Percentiles rank a stretch among this genome's conserved stretches.
Evolutionary conservation across 2,888 invertebrate genomes (phyloP).

Genomic region (Trissonchulus sp.): DNA sequence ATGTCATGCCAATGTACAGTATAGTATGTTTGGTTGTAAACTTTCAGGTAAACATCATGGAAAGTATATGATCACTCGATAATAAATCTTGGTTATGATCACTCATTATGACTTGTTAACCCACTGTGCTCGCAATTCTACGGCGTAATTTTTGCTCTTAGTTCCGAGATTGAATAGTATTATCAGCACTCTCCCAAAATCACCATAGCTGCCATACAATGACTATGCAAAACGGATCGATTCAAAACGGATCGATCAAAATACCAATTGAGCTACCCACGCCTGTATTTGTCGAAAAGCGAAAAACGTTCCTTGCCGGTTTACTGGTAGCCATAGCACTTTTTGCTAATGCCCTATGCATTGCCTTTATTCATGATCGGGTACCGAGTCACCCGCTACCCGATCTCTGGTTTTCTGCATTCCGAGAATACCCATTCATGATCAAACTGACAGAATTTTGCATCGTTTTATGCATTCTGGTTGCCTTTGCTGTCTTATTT

Average conservation of each 20-base stretch:
- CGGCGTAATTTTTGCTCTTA: too few species aligned
- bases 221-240: not conserved
- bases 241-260: not conserved
- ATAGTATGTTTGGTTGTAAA: too few species aligned
- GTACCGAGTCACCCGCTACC: conserved; percentile 46
- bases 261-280: not conserved
- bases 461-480: not conserved
- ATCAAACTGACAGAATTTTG: conserved; percentile 9
- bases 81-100: too few species aligned
- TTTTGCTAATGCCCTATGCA: conserved; percentile 41
- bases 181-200: too few species aligned
- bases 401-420: conserved; percentile 43
- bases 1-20: too few species aligned
- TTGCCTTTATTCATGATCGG: conserved; percentile 48
- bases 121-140: too few species aligned
- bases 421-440: conserved; percentile 9
- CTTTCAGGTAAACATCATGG: too few species aligned
- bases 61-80: too few species aligned
- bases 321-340: not conserved
- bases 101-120: too few species aligned
- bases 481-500: not conserved
- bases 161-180: too few species aligned
- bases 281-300: too few species aligned
- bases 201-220: too few species aligned
- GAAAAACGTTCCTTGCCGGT: conserved; percentile 23